A percentile compares a stretch with the other conserved stretches of the same genome.
Conservation (phyloP, 2,113 vertebrate species). For the Gymnocephalus cernua region DNA sequence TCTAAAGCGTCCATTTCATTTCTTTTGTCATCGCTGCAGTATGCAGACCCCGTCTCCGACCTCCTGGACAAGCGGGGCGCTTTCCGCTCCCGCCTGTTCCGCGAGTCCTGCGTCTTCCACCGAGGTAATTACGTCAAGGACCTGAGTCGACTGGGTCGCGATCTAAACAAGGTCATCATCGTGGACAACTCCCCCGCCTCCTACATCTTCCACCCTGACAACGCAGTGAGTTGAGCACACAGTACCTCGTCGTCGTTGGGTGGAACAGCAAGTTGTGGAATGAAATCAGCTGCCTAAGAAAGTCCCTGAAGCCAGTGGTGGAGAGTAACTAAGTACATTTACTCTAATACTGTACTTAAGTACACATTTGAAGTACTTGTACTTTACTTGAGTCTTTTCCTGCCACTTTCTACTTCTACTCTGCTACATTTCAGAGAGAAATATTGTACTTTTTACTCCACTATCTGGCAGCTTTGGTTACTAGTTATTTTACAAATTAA, state of each 20-base stretch:
- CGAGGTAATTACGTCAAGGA: conserved; percentile 98
- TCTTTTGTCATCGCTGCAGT: conserved; percentile 77
- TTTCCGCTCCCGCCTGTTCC: conserved; percentile 94
- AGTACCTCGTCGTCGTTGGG: background rate
- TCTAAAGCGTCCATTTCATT: background rate
- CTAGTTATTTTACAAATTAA: no score
- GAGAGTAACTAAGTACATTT: no score
- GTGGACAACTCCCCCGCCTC: conserved; percentile 98
- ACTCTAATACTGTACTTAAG: no score
- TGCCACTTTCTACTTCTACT: no score
- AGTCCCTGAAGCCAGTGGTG: no score
- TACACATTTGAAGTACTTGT: no score
- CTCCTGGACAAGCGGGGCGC: conserved; percentile 98
- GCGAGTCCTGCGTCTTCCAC: conserved; percentile 97
- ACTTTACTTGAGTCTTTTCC: no score
- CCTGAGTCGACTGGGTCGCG: conserved; percentile 94
- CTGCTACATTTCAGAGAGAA: no score
- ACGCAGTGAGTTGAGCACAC: conserved; percentile 85
- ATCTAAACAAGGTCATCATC: conserved; percentile 95
- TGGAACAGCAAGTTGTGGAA: no score
- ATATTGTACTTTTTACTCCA: no score
- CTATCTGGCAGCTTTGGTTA: no score
- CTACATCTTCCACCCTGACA: conserved; percentile 97
- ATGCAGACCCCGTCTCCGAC: conserved; percentile 95
- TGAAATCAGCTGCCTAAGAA: no score